A percentile compares a stretch with the other conserved stretches of the same genome.
Evolutionary conservation across 2,113 vertebrate species (phyloP).

Genomic region (Girardinichthys multiradiatus): DNA sequence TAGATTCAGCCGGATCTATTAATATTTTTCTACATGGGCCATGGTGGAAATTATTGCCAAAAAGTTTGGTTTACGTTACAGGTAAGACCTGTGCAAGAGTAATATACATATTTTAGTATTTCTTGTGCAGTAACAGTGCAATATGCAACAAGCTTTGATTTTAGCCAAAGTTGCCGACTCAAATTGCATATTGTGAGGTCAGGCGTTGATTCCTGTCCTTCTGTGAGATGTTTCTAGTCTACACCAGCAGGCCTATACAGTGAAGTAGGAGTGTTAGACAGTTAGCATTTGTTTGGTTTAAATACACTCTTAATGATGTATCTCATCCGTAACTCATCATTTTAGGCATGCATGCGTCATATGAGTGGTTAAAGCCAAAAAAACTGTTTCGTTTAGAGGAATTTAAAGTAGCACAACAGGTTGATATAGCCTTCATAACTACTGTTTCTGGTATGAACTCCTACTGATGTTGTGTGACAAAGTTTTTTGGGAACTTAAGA

Average conservation of each 20-base stretch:
- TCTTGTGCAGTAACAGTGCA: constrained; percentile 1
- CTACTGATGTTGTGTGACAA: not conserved
- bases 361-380: not conserved
- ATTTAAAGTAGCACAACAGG: not conserved
- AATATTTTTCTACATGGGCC: constrained; percentile 7
- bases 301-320: not conserved
- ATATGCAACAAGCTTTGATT: constrained; percentile 1
- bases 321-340: constrained; percentile 15
- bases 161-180: constrained; percentile 45
- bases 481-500: not conserved
- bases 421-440: not conserved
- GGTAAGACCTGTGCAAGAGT: not conserved
- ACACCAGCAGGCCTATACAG: constrained; percentile 24
- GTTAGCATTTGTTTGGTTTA: not conserved
- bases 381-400: not conserved
- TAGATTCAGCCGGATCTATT: constrained; percentile 11
- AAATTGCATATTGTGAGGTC: constrained; percentile 36
- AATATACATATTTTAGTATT: not conserved
- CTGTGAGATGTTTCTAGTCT: constrained; percentile 29
- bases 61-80: constrained; percentile 15
- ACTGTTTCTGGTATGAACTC: too few species aligned
- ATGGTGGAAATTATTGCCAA: not conserved
- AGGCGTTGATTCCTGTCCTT: constrained; percentile 38
- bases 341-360: constrained; percentile 6
- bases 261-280: constrained; percentile 9